Percentiles rank a stretch among this genome's conserved stretches.
phyloP scores from a whole-genome alignment of 2,797 vertebrate genomes.

The Naso thynnoides region DNA sequence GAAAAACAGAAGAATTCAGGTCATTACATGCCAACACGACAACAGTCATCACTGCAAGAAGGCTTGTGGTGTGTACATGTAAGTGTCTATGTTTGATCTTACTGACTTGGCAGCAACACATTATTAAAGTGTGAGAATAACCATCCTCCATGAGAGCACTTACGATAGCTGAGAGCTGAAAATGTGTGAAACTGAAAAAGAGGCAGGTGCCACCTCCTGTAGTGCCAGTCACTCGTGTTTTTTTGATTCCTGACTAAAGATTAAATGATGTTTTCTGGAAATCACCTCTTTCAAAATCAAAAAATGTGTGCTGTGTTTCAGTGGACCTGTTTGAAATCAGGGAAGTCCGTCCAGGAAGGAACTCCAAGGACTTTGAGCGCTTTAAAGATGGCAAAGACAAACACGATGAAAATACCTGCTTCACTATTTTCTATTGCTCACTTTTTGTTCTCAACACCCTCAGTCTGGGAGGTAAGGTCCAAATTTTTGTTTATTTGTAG shows the following conservation, averaged over 20 bases:
- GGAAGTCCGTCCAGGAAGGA: conserved; percentile 93
- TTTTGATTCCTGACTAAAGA: not conserved
- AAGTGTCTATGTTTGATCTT: too few relatives aligned
- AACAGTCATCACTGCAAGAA: too few relatives aligned
- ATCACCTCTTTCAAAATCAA: not conserved
- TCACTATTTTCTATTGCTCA: conserved; percentile 93
- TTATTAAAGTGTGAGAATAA: not conserved
- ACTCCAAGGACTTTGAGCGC: conserved; percentile 95
- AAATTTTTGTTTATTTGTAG: not conserved
- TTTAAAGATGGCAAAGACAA: conserved; percentile 88
- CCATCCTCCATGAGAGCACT: not conserved
- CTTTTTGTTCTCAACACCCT: conserved; percentile 96
- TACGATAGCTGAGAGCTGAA: not conserved
- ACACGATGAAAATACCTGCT: conserved; percentile 86
- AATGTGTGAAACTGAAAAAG: conserved; percentile 12
- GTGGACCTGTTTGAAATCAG: conserved; percentile 96
- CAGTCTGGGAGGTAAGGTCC: conserved; percentile 90
- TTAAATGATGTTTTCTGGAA: not conserved
- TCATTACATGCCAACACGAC: too few relatives aligned
- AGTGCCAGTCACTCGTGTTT: not conserved
- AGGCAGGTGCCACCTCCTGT: not conserved
- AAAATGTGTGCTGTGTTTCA: conserved; percentile 65
- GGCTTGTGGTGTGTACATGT: too few relatives aligned
- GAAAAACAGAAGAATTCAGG: too few relatives aligned
- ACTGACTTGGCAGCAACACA: not conserved